These are phyloP conservation scores for Anastrepha obliqua DNA, from an alignment of 1,140 invertebrate genomes.

Conservation along the genomic window DNA sequence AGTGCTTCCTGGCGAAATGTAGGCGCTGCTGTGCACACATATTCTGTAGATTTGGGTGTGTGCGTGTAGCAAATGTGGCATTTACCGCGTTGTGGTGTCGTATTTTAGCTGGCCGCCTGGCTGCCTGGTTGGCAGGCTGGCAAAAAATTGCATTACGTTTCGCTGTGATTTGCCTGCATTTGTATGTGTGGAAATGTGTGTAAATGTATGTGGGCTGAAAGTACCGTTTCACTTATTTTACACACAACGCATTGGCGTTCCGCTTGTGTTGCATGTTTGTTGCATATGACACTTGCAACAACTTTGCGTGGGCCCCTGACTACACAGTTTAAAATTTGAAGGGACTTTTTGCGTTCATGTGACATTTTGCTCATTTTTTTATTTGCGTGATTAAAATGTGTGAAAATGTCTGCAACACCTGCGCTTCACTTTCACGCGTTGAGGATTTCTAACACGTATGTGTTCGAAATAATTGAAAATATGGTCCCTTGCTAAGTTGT, in stretches of 20 bases:
- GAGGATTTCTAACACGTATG: neutral
- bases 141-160: neutral
- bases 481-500: no score
- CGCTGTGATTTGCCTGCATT: neutral
- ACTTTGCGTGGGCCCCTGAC: conserved; percentile 31
- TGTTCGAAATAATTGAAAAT: no score
- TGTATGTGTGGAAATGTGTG: neutral
- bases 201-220: conserved; percentile 18
- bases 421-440: neutral
- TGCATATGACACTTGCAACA: conserved; percentile 50
- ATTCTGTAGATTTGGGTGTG: neutral
- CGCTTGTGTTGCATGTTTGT: conserved; percentile 46
- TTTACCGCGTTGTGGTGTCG: conserved; percentile 53
- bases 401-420: conserved; percentile 21
- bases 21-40: neutral
- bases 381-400: neutral
- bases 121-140: neutral
- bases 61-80: conserved; percentile 37
- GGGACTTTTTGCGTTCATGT: neutral
- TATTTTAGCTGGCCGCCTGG: neutral
- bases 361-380: no score
- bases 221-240: conserved; percentile 53
- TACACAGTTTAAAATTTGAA: conserved; percentile 10
- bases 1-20: neutral
- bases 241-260: conserved; percentile 41